A percentile compares a stretch with the other conserved stretches of the same genome.
phyloP scores from a whole-genome alignment of 1,140 invertebrate genomes.

The Calephelis nemesis region DNA sequence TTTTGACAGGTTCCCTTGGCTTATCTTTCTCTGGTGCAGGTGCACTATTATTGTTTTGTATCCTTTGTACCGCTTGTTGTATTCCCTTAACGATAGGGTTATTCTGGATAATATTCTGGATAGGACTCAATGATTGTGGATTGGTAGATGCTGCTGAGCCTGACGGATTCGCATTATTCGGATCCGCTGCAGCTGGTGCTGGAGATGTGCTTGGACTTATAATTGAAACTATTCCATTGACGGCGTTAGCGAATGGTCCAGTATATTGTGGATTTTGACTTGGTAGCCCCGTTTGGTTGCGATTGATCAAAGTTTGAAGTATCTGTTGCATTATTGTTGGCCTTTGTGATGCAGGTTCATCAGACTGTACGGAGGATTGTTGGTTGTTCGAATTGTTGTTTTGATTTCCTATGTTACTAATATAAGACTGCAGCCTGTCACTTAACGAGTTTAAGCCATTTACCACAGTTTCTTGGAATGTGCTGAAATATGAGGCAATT shows the following conservation, averaged over 20 bases:
- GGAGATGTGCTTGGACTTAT: background rate
- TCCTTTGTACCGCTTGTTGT: slow-evolving; percentile 47
- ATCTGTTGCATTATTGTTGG: background rate
- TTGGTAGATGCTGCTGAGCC: slow-evolving; percentile 18
- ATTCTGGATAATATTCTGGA: slow-evolving; percentile 56
- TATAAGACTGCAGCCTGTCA: background rate
- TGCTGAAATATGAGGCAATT: too few relatives aligned
- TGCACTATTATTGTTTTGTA: slow-evolving; percentile 36
- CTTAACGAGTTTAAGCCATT: too few relatives aligned
- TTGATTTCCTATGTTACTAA: background rate
- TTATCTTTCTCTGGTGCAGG: slow-evolving; percentile 41
- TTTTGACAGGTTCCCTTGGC: slow-evolving; percentile 42
- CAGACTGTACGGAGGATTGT: background rate
- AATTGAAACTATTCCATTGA: background rate
- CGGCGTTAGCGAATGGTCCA: background rate
- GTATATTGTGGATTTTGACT: background rate
- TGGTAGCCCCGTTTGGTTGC: background rate
- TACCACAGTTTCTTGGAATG: too few relatives aligned
- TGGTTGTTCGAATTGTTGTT: background rate
- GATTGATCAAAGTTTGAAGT: background rate
- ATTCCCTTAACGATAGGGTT: slow-evolving; percentile 60
- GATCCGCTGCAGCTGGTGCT: slow-evolving; percentile 11
- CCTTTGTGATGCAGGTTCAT: background rate
- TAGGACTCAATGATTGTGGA: slow-evolving; percentile 38
- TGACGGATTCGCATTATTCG: slow-evolving; percentile 10